These are phyloP conservation scores for Lycodopsis pacificus DNA, from an alignment of 2,797 vertebrate species.

Conservation along the genomic window DNA sequence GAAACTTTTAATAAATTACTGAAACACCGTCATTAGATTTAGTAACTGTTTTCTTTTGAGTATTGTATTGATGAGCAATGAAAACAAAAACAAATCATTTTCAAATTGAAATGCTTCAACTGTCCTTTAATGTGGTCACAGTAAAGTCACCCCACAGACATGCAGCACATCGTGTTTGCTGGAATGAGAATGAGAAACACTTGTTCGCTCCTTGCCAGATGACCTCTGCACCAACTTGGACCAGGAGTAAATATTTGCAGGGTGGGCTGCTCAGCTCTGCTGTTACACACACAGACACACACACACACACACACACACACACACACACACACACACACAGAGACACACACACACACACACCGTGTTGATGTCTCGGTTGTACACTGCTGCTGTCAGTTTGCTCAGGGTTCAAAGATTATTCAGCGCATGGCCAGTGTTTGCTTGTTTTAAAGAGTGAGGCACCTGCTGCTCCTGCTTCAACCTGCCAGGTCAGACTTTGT, in stretches of 20 bases:
- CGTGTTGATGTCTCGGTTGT: constrained; percentile 21
- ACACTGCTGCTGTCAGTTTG: constrained; percentile 59
- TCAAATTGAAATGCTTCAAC: neutral
- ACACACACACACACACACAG: constrained; percentile 9
- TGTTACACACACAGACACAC: constrained; percentile 12
- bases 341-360: constrained; percentile 16
- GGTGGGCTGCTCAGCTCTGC: constrained; percentile 26
- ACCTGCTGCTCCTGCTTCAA: constrained; percentile 43
- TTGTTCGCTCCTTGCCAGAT: constrained; percentile 43
- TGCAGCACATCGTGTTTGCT: constrained; percentile 31
- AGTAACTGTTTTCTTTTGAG: neutral
- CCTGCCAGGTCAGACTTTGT: constrained; percentile 11
- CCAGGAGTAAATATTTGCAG: constrained; percentile 79
- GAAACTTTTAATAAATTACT: neutral
- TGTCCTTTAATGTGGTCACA: constrained; percentile 13
- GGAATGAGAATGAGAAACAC: constrained; percentile 38
- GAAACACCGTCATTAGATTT: neutral
- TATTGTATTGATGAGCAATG: neutral
- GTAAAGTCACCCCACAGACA: neutral
- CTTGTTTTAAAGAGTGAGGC: constrained; percentile 29
- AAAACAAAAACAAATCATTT: neutral
- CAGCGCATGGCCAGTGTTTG: constrained; percentile 54
- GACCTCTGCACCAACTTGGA: constrained; percentile 56
- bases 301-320: constrained; percentile 18
- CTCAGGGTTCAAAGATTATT: constrained; percentile 76